Conservation (phyloP, 2,797 vertebrate genomes). For the Nyctibius grandis region DNA sequence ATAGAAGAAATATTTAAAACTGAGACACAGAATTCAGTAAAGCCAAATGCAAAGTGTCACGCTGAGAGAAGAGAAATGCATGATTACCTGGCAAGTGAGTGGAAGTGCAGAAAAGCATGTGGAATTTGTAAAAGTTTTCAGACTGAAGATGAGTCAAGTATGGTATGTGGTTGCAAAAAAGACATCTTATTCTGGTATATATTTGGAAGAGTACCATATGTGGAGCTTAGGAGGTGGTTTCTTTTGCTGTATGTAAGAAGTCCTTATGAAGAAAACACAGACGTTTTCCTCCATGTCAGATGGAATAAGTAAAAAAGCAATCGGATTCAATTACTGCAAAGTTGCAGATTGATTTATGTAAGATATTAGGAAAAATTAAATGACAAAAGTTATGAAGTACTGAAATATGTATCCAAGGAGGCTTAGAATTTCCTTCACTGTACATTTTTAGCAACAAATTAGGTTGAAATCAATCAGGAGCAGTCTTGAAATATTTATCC, state of each 20-base stretch:
- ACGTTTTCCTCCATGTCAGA: not conserved
- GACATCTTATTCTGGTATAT: not conserved
- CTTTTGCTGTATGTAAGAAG: not conserved
- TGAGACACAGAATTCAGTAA: not conserved
- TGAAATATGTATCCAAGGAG: not conserved
- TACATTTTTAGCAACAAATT: constrained; percentile 38
- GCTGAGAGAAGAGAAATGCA: not conserved
- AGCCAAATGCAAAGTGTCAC: not conserved
- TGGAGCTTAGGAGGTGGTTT: not conserved
- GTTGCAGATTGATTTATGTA: constrained; percentile 13
- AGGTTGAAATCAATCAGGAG: constrained; percentile 45
- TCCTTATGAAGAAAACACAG: not conserved
- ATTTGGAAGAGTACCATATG: not conserved
- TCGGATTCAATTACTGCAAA: not conserved
- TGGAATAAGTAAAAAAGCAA: not conserved
- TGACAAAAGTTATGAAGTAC: not conserved
- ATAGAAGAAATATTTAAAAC: not conserved
- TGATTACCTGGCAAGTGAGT: not conserved
- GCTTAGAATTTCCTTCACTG: constrained; percentile 24
- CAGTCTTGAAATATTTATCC: constrained; percentile 35
- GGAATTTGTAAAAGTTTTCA: not conserved
- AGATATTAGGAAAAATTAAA: not conserved
- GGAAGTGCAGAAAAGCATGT: not conserved
- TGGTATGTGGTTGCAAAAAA: not conserved
- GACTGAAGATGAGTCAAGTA: not conserved